These are phyloP conservation scores for Triplophysa bombifrons DNA, from an alignment of 2,797 vertebrate species.

Conservation along the genomic window DNA sequence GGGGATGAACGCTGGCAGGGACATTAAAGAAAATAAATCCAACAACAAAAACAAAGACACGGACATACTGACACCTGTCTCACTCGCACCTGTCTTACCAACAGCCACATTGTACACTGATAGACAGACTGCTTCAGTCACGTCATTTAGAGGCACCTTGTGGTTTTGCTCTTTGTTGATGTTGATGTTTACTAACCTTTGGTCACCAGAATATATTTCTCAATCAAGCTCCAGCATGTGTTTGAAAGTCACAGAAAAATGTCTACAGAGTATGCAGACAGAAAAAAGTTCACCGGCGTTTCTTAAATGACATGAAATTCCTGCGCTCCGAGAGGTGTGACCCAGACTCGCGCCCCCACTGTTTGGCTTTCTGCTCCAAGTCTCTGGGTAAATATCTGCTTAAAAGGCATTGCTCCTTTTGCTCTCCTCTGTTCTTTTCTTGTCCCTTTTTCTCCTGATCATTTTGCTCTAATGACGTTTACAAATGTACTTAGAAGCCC, in stretches of 20 bases:
- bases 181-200: constrained; percentile 26
- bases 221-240: constrained; percentile 28
- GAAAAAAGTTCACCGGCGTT: constrained; percentile 11
- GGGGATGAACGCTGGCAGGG: constrained; percentile 59
- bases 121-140: constrained; percentile 51
- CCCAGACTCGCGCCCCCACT: constrained; percentile 62
- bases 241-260: constrained; percentile 52
- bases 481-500: constrained; percentile 73
- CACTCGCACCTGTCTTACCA: constrained; percentile 66
- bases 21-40: constrained; percentile 73
- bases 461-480: constrained; percentile 79
- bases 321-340: constrained; percentile 43
- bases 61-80: constrained; percentile 64
- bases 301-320: constrained; percentile 49
- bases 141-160: background rate
- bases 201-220: constrained; percentile 28
- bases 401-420: constrained; percentile 56
- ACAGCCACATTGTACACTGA: constrained; percentile 59
- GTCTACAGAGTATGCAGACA: constrained; percentile 17
- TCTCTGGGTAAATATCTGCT: constrained; percentile 74
- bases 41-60: constrained; percentile 70
- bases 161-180: constrained; percentile 33
- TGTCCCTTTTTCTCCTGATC: constrained; percentile 67
- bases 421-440: constrained; percentile 18
- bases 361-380: constrained; percentile 79